These are phyloP conservation scores for Frankliniella intonsa DNA, from an alignment of 2,888 invertebrate species.

Conservation along the genomic window DNA sequence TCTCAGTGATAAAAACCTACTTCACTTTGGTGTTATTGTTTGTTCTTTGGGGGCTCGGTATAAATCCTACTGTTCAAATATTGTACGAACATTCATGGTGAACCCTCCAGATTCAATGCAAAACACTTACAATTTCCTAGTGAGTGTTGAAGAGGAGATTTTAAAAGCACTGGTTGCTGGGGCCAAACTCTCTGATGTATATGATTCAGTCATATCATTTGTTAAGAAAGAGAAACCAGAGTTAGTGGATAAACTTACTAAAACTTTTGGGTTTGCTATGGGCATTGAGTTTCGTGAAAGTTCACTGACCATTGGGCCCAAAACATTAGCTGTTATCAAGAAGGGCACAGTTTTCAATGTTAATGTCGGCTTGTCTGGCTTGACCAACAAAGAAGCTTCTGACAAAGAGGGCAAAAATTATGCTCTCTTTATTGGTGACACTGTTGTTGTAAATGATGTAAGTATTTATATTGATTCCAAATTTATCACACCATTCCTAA, in stretches of 20 bases:
- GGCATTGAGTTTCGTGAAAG: constrained; percentile 98
- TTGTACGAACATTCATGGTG: constrained; percentile 91
- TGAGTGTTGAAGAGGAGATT: constrained; percentile 85
- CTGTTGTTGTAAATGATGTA: constrained; percentile 88
- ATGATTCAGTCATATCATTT: constrained; percentile 72
- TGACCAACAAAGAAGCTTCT: constrained; percentile 73
- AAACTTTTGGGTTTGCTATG: constrained; percentile 94
- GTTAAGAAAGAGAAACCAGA: constrained; percentile 83
- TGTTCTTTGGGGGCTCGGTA: constrained; percentile 93
- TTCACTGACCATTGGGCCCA: constrained; percentile 85
- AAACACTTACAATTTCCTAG: constrained; percentile 86
- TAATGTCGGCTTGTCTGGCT: constrained; percentile 83
- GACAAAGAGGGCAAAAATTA: constrained; percentile 87
- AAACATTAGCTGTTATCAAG: constrained; percentile 70
- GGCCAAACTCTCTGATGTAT: constrained; percentile 78
- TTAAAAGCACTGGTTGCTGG: constrained; percentile 78
- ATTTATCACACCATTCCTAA: background rate
- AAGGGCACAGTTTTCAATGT: constrained; percentile 98
- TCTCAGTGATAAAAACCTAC: constrained; percentile 86
- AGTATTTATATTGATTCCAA: constrained; percentile 33
- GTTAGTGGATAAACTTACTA: constrained; percentile 84
- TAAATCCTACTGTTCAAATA: constrained; percentile 97
- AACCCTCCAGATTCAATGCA: constrained; percentile 73
- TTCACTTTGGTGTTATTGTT: constrained; percentile 95
- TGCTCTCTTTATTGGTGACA: constrained; percentile 94